A percentile compares a stretch with the other conserved stretches of the same genome.
Conservation (phyloP, 2,113 vertebrate species). For the Psephotus haematonotus region DNA sequence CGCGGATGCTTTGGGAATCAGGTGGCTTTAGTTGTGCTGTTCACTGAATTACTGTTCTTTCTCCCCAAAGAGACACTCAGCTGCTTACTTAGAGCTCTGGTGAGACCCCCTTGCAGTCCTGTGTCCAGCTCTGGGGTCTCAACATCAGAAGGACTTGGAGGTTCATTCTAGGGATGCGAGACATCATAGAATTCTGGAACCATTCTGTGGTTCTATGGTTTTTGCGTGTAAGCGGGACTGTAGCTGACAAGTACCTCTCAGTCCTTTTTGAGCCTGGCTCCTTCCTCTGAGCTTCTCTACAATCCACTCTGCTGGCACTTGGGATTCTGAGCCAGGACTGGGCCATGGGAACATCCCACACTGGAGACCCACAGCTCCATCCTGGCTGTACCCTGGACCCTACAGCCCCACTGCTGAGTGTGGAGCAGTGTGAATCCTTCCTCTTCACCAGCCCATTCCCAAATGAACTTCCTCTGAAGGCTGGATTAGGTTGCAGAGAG, state of each 20-base stretch:
- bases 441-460: neutral
- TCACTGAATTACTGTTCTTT: neutral
- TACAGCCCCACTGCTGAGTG: neutral
- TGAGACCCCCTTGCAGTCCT: neutral
- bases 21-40: neutral
- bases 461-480: neutral
- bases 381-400: neutral
- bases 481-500: neutral
- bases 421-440: neutral
- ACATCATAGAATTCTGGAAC: neutral
- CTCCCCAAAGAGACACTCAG: neutral
- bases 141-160: neutral
- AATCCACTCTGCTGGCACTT: neutral
- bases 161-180: neutral
- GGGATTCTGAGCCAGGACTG: neutral
- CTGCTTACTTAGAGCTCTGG: neutral
- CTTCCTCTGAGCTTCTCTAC: neutral
- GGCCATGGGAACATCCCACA: accelerated
- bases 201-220: neutral
- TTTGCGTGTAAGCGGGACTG: neutral
- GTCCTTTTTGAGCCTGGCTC: neutral
- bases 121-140: neutral
- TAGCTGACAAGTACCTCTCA: neutral
- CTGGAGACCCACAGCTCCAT: neutral
- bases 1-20: neutral